These are phyloP conservation scores for Drosophila sp. DNA, from an alignment of 1,140 invertebrate genomes.

Conservation along the genomic window DNA sequence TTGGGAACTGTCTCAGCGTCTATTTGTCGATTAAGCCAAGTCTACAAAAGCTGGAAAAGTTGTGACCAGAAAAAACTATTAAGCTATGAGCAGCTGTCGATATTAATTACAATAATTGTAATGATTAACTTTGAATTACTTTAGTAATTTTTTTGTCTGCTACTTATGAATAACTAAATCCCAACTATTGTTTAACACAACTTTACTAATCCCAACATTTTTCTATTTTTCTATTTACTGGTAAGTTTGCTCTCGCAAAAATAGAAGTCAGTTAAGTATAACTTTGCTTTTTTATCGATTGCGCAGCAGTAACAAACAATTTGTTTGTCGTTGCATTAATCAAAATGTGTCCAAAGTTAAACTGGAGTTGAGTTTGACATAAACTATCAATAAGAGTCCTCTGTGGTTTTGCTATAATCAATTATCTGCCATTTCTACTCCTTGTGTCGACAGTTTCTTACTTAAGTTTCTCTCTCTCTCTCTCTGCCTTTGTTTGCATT, in stretches of 20 bases:
- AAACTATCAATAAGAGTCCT: slow-evolving; percentile 27
- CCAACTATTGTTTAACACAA: not conserved
- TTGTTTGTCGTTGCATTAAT: slow-evolving; percentile 46
- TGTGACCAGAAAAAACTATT: not conserved
- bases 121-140: slow-evolving; percentile 70
- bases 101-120: slow-evolving; percentile 63
- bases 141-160: too few relatives aligned
- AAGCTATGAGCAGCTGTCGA: slow-evolving; percentile 3
- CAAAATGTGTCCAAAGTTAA: slow-evolving; percentile 49
- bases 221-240: slow-evolving; percentile 39
- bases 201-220: slow-evolving; percentile 10
- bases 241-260: slow-evolving; percentile 25
- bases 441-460: slow-evolving; percentile 11
- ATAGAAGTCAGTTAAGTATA: slow-evolving; percentile 33
- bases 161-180: not conserved
- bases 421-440: slow-evolving; percentile 20
- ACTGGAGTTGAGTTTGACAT: not conserved
- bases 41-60: not conserved
- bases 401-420: slow-evolving; percentile 34
- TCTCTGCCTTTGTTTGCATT: not conserved
- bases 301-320: slow-evolving; percentile 23
- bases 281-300: slow-evolving; percentile 16
- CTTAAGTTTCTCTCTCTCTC: slow-evolving; percentile 34
- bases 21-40: slow-evolving; percentile 63
- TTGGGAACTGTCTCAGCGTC: slow-evolving; percentile 12